Conservation (phyloP, 2,797 vertebrate species). For the Spea hammondii region DNA sequence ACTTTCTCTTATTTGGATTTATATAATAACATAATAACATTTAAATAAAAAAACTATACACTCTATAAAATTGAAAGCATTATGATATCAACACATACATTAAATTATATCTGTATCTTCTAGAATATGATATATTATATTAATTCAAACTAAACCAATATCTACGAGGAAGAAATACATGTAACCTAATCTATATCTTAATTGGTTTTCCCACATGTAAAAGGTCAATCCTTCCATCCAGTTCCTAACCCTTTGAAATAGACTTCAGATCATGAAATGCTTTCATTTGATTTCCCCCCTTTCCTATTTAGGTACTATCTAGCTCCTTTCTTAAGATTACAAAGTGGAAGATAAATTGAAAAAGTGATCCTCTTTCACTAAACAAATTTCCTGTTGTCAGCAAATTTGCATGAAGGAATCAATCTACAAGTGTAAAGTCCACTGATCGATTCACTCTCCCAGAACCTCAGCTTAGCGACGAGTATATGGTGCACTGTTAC, state of each 20-base stretch:
- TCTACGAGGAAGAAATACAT: neutral
- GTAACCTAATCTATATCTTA: neutral
- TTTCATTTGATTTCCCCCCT: conserved; percentile 21
- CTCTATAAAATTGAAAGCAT: no score
- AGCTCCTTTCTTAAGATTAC: conserved; percentile 31
- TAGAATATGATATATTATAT: no score
- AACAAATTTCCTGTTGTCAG: conserved; percentile 61
- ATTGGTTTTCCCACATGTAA: conserved; percentile 37
- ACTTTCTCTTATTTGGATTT: no score
- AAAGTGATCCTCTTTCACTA: conserved; percentile 52
- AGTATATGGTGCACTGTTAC: conserved; percentile 45
- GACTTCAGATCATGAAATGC: conserved; percentile 3
- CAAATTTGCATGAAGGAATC: conserved; percentile 51
- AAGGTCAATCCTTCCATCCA: conserved; percentile 13
- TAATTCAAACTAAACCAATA: no score
- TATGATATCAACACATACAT: no score
- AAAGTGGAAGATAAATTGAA: conserved; percentile 52
- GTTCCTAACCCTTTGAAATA: conserved; percentile 25
- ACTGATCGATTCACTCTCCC: conserved; percentile 61
- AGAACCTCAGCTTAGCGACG: conserved; percentile 61
- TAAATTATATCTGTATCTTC: no score
- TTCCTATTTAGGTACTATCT: conserved; percentile 29
- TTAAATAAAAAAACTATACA: no score
- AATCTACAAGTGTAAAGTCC: conserved; percentile 35
- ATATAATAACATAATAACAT: no score